Percentiles rank a stretch among this genome's conserved stretches.
Evolutionary conservation across 2,888 invertebrate genomes (phyloP).

Genomic region (Parnassius orleans): DNA sequence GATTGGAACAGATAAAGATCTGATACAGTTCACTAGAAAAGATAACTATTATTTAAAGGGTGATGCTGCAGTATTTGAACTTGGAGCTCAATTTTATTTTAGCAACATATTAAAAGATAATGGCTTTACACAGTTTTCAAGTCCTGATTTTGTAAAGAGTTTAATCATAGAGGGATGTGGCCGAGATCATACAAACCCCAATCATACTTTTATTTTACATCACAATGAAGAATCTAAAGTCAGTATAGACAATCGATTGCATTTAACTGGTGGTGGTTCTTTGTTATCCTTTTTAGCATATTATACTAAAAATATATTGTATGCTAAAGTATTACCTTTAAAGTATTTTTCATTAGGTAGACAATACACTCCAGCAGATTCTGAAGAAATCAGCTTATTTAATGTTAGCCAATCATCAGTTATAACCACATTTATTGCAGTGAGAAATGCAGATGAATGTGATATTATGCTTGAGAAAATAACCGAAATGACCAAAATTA

Average conservation of each 20-base stretch:
- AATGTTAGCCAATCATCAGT: constrained; percentile 85
- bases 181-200: constrained; percentile 76
- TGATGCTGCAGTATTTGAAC: constrained; percentile 87
- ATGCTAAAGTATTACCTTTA: constrained; percentile 83
- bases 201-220: constrained; percentile 81
- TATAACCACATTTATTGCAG: constrained; percentile 83
- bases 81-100: constrained; percentile 80
- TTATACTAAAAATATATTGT: constrained; percentile 84
- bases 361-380: constrained; percentile 80
- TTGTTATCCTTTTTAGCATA: constrained; percentile 87
- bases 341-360: constrained; percentile 86
- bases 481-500: constrained; percentile 68
- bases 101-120: constrained; percentile 60
- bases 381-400: constrained; percentile 79
- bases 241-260: constrained; percentile 81
- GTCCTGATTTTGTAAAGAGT: constrained; percentile 89
- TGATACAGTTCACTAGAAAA: constrained; percentile 82
- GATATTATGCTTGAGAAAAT: constrained; percentile 80
- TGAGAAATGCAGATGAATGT: constrained; percentile 69
- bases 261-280: constrained; percentile 88
- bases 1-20: constrained; percentile 73
- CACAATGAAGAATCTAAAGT: constrained; percentile 78
- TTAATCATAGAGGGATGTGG: constrained; percentile 88
- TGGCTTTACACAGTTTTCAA: constrained; percentile 84
- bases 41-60: constrained; percentile 83